Conservation (phyloP, 2,113 vertebrate species). For the Petrocephalus zakoni region DNA sequence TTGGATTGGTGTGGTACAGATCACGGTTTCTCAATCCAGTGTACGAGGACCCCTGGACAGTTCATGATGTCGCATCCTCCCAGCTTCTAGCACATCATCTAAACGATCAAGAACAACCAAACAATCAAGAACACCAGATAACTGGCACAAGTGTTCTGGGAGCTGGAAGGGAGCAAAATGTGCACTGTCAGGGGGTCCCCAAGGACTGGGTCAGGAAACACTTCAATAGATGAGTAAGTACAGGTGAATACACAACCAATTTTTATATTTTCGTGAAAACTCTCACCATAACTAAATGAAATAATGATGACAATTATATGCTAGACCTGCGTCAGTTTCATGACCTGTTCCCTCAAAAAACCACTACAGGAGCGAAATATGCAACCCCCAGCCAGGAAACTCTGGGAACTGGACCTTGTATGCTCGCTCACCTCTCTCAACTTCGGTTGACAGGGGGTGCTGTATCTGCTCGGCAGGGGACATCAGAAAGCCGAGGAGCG, state of each 20-base stretch:
- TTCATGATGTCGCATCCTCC: too few species aligned
- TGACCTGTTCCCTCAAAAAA: neutral
- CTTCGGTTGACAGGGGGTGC: neutral
- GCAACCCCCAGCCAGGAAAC: neutral
- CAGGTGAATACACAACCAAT: neutral
- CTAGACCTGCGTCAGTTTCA: neutral
- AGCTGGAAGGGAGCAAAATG: too few species aligned
- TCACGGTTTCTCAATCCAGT: neutral
- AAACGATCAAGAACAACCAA: too few species aligned
- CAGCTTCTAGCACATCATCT: too few species aligned
- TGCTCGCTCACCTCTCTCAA: neutral
- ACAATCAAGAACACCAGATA: too few species aligned
- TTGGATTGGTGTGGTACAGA: too few species aligned
- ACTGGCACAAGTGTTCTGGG: too few species aligned
- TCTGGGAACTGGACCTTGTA: neutral
- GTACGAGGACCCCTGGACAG: neutral
- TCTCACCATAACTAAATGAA: neutral
- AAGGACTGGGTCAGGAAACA: too few species aligned
- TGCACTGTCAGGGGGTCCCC: too few species aligned
- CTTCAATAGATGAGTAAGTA: too few species aligned
- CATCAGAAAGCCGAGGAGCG: slow-evolving; percentile 14
- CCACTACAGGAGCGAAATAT: neutral
- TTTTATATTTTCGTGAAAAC: neutral
- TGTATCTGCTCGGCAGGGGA: slow-evolving; percentile 9
- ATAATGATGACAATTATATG: neutral